A percentile compares a stretch with the other conserved stretches of the same genome.
These are phyloP conservation scores for Eupithecia dodoneata DNA, from an alignment of 2,888 invertebrate genomes.

Conservation along the genomic window DNA sequence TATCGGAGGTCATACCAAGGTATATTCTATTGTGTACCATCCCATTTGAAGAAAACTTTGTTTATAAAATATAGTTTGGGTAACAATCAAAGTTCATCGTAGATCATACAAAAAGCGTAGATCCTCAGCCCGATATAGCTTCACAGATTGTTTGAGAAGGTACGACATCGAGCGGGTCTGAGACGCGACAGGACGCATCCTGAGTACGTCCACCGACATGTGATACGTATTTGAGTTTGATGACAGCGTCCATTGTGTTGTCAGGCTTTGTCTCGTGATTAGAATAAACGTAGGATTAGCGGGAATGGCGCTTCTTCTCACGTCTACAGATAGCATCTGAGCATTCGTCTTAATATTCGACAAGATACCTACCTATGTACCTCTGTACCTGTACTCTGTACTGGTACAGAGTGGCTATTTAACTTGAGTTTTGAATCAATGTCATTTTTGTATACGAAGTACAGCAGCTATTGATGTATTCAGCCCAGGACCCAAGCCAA, in stretches of 20 bases:
- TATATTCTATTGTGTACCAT: background rate
- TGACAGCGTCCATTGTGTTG: conserved; percentile 33
- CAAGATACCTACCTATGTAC: background rate
- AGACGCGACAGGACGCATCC: background rate
- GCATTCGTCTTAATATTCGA: background rate
- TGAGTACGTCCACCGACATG: conserved; percentile 22
- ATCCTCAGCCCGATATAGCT: background rate
- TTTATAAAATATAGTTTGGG: no score
- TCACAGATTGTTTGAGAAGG: no score
- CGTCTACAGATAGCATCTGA: background rate
- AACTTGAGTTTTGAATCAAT: background rate
- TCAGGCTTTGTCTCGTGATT: conserved; percentile 21
- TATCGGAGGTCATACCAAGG: background rate
- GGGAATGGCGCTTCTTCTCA: background rate
- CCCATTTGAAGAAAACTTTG: background rate
- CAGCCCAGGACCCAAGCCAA: background rate
- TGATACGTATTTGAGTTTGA: conserved; percentile 23
- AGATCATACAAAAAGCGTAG: background rate
- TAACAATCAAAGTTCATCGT: background rate
- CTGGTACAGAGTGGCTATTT: background rate
- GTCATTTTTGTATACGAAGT: background rate
- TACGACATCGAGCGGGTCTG: no score
- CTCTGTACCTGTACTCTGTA: background rate
- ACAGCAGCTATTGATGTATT: background rate
- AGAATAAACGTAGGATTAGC: conserved; percentile 6